Base-by-base conservation (phyloP, 53 echinoderm and acorn worm genomes). In the Paracentrotus lividus region DNA sequence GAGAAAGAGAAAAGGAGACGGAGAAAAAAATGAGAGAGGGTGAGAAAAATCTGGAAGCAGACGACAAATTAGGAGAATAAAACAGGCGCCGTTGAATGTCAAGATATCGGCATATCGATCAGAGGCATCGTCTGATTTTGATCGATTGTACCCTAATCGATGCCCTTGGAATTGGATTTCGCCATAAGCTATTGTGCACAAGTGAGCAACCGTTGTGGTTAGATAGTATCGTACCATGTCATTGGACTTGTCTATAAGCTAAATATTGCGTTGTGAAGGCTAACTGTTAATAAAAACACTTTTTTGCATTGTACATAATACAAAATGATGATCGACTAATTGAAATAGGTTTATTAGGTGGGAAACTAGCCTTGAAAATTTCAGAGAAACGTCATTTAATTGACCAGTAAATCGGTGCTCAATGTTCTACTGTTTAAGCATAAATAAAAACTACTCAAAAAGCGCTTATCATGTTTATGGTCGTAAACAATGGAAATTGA, bases 91-190 rank as follows among this genome's bases (percentile, higher is more conserved):
- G 54, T 33, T 24, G 57, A 8, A 24, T 87, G 87, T 87, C 58
- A 87, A 34, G 57, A 57, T 57, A 87, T 87, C 57, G 87, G 57
- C 57, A 57, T 87, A 87, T 87, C 57, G 87, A 87, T 56, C 9
- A 57, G 54, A 33, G 87, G 87, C 87, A 87, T 54, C 58, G 58
- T 49, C 87, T 56, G 53, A 55, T 56, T 57, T 87, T 44, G 54
- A 87, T 87, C 87, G 14, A 87, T 57, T 31, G 1, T 23, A 57
- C 47, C 81, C 47, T 81, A 27, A n/a, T 81, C 81, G 47, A 81
- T 81, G 27, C 81, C 81, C 81, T 81, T 81, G 81, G 27, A 24
- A 81, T 81, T 44, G 81, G 81, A 81, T 81, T 81, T 81, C 49
- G 81, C 81, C 47, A 45, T 81, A 24, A 47, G 81, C 81, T 47